Conservation (phyloP, 2,797 vertebrate species). For the Sparidentex hasta region DNA sequence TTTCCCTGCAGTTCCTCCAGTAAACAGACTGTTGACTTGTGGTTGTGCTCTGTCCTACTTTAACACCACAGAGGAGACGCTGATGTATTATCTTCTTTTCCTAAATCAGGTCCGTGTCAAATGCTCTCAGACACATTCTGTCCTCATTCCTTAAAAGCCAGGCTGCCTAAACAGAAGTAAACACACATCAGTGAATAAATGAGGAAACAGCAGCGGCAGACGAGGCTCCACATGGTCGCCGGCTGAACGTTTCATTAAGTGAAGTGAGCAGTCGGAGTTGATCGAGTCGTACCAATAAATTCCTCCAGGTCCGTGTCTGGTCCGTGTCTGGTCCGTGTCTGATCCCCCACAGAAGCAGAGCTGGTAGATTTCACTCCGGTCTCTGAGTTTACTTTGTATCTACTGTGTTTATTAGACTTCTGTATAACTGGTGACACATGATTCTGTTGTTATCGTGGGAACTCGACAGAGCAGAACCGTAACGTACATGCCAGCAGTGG, state of each 20-base stretch:
- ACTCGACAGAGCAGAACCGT: too few relatives aligned
- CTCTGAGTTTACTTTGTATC: too few relatives aligned
- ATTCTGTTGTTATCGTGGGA: too few relatives aligned
- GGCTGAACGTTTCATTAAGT: neutral
- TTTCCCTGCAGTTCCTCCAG: neutral
- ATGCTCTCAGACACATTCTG: slow-evolving; percentile 20
- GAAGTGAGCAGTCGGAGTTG: too few relatives aligned
- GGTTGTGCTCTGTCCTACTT: slow-evolving; percentile 41
- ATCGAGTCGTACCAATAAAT: too few relatives aligned
- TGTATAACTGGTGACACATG: too few relatives aligned
- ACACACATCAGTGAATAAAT: slow-evolving; percentile 27
- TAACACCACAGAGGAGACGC: slow-evolving; percentile 29
- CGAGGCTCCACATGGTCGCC: slow-evolving; percentile 9
- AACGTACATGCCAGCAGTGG: too few relatives aligned
- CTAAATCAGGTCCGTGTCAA: slow-evolving; percentile 35
- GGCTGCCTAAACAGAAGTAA: slow-evolving; percentile 14
- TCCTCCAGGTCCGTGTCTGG: too few relatives aligned
- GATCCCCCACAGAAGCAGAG: too few relatives aligned
- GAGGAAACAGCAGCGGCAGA: neutral
- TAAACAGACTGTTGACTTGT: slow-evolving; percentile 49
- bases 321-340: too few relatives aligned
- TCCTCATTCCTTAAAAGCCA: slow-evolving; percentile 26
- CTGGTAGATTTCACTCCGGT: too few relatives aligned
- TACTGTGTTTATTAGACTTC: too few relatives aligned
- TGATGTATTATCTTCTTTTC: slow-evolving; percentile 31